phyloP scores from a whole-genome alignment of 23 tunicate genomes.

The Pegea sp. region DNA sequence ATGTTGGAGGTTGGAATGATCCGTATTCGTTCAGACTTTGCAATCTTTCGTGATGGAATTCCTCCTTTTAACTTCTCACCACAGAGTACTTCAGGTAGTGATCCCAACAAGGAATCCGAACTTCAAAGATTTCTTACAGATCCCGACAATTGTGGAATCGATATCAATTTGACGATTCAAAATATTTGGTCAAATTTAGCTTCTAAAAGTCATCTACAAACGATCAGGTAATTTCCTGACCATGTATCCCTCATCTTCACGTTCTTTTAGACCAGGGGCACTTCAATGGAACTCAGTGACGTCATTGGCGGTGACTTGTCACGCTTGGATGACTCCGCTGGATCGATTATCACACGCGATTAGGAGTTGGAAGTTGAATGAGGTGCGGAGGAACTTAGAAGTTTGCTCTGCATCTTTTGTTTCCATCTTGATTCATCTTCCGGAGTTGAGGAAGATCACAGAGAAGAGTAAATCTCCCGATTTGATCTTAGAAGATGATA shows the following conservation, averaged over 20 bases:
- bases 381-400: not conserved
- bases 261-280: not conserved
- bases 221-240: not conserved
- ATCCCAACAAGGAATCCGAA: too few species aligned
- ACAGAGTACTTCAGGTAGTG: not conserved
- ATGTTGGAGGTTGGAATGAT: constrained; percentile 79
- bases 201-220: not conserved
- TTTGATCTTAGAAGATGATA: too few species aligned
- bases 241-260: too few species aligned
- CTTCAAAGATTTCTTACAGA: not conserved
- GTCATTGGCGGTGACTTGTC: constrained; percentile 21
- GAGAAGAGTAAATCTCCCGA: too few species aligned
- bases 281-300: constrained; percentile 53
- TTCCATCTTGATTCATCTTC: not conserved
- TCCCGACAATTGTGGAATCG: not conserved
- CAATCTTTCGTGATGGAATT: constrained; percentile 10
- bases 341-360: constrained; percentile 24
- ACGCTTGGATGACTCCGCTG: constrained; percentile 57
- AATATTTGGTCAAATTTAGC: constrained; percentile 1
- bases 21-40: constrained; percentile 16
- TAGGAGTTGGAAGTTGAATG: not conserved
- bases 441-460: too few species aligned
- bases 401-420: not conserved
- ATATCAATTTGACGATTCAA: not conserved
- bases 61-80: not conserved